Conservation (phyloP, 92 coral and sea anemone genomes). For the Montipora capitata region DNA sequence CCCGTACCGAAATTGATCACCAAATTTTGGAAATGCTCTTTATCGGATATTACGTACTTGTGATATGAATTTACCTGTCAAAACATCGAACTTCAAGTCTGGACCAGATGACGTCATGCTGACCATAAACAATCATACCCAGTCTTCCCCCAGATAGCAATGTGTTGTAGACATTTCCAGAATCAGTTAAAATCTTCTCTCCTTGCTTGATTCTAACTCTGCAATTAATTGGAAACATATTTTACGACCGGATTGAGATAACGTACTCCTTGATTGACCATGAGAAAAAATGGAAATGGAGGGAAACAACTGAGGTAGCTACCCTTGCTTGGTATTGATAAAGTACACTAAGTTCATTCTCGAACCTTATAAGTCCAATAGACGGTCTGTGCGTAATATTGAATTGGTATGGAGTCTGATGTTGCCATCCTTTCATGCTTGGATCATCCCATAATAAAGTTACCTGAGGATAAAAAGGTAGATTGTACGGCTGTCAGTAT, state of each 20-base stretch:
- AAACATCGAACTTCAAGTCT: slow-evolving; percentile 92
- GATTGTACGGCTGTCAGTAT: background rate
- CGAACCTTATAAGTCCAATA: slow-evolving; percentile 92
- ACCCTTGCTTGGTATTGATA: too few relatives aligned
- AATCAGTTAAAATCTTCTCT: slow-evolving; percentile 87
- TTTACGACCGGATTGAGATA: background rate
- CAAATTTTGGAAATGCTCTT: too few relatives aligned
- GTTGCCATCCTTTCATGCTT: slow-evolving; percentile 94
- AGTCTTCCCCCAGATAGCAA: slow-evolving; percentile 95
- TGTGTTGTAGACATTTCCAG: slow-evolving; percentile 92
- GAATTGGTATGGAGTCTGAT: slow-evolving; percentile 89
- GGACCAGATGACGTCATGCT: slow-evolving; percentile 97
- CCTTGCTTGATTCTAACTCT: slow-evolving; percentile 89
- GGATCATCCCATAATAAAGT: slow-evolving; percentile 96
- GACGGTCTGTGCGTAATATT: slow-evolving; percentile 91
- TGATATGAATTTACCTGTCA: slow-evolving; percentile 81
- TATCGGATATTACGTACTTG: too few relatives aligned
- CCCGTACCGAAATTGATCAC: too few relatives aligned
- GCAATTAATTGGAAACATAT: background rate
- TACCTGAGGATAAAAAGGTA: slow-evolving; percentile 50
- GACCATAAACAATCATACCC: slow-evolving; percentile 97
- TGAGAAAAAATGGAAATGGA: background rate
- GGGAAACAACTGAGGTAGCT: too few relatives aligned
- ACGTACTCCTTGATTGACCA: background rate
- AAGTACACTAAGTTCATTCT: too few relatives aligned